A percentile compares a stretch with the other conserved stretches of the same genome.
These are phyloP conservation scores for Pantelozetes paolii DNA, from an alignment of 2,888 invertebrate genomes.

Conservation along the genomic window DNA sequence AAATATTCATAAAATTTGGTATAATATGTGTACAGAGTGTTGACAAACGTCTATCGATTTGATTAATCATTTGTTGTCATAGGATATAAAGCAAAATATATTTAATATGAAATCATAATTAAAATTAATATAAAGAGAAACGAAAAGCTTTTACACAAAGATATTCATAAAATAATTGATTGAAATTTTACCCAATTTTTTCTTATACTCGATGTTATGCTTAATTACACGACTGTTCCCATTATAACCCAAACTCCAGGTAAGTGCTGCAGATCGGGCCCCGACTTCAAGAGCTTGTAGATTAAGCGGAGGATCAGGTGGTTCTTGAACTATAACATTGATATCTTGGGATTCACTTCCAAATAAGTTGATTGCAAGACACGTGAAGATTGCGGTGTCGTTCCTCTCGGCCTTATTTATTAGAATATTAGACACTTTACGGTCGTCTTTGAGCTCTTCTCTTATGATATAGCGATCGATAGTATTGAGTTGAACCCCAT, in stretches of 20 bases:
- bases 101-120: neutral
- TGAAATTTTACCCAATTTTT: constrained; percentile 43
- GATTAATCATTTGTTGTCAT: constrained; percentile 33
- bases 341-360: constrained; percentile 29
- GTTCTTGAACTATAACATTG: constrained; percentile 48
- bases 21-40: neutral
- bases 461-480: constrained; percentile 27
- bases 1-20: neutral
- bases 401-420: constrained; percentile 36
- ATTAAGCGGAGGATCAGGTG: constrained; percentile 52
- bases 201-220: constrained; percentile 52
- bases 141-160: neutral
- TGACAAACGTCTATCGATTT: constrained; percentile 26
- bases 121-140: neutral
- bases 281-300: constrained; percentile 50
- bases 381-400: constrained; percentile 39
- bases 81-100: constrained; percentile 18
- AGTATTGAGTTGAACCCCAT: constrained; percentile 57
- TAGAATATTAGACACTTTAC: constrained; percentile 35
- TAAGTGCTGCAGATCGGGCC: constrained; percentile 50
- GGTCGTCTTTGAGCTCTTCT: constrained; percentile 46
- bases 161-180: too few species aligned
- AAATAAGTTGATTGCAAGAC: constrained; percentile 39
- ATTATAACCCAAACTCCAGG: constrained; percentile 52
- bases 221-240: constrained; percentile 52